Conservation (phyloP, 2,888 invertebrate species). For the Asteroscopus sphinx region DNA sequence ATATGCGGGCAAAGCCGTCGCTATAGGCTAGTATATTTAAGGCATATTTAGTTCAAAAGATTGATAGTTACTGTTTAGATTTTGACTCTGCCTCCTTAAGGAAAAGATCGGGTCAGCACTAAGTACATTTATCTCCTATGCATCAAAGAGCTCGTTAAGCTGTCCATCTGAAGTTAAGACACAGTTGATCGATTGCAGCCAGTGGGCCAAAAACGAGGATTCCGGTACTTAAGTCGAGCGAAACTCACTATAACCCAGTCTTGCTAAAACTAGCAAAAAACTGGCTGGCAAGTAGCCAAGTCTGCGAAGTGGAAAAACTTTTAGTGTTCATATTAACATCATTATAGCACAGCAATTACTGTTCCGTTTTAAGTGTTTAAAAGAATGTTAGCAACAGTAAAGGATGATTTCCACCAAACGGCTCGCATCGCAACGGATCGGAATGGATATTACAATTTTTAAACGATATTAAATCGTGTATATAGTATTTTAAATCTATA, state of each 20-base stretch:
- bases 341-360: conserved; percentile 44
- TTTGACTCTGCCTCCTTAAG: conserved; percentile 10
- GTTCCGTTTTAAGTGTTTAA: conserved; percentile 27
- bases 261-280: conserved; percentile 45
- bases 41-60: too few relatives aligned
- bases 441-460: too few relatives aligned
- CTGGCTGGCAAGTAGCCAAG: conserved; percentile 30
- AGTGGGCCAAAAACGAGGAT: conserved; percentile 32
- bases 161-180: conserved; percentile 43
- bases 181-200: conserved; percentile 46
- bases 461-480: too few relatives aligned
- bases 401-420: too few relatives aligned
- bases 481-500: too few relatives aligned
- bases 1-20: too few relatives aligned
- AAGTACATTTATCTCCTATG: conserved; percentile 41
- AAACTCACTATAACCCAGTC: conserved; percentile 28
- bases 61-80: too few relatives aligned
- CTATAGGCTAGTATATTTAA: too few relatives aligned
- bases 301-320: conserved; percentile 45
- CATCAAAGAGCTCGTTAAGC: conserved; percentile 46
- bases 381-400: conserved; percentile 15
- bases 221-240: conserved; percentile 30
- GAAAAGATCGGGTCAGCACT: conserved; percentile 17
- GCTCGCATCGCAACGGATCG: too few relatives aligned
- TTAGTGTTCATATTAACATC: conserved; percentile 44